A percentile compares a stretch with the other conserved stretches of the same genome.
Evolutionary conservation across 2,113 vertebrate genomes (phyloP).

Genomic region (Gavia stellata): DNA sequence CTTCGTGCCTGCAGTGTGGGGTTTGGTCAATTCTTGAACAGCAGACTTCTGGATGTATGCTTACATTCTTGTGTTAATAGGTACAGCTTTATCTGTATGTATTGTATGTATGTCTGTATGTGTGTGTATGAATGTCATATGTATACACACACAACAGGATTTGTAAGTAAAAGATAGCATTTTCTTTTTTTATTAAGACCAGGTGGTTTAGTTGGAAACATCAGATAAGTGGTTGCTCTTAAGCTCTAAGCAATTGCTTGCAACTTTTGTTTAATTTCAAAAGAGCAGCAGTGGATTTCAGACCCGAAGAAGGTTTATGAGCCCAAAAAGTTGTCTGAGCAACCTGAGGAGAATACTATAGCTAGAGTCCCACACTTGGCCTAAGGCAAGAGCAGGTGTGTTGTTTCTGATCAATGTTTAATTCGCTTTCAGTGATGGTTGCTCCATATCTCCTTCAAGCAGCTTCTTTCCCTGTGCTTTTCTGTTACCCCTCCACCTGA

Average conservation of each 20-base stretch:
- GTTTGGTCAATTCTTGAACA: background rate
- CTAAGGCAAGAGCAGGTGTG: background rate
- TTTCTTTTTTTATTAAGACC: background rate
- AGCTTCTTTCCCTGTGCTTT: background rate
- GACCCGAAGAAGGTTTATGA: background rate
- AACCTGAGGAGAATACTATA: background rate
- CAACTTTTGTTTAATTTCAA: background rate
- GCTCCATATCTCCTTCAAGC: background rate
- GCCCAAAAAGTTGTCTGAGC: background rate
- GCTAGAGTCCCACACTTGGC: background rate
- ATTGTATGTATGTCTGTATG: background rate
- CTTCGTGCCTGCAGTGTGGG: background rate
- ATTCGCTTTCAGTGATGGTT: background rate
- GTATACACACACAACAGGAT: background rate
- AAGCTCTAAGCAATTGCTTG: background rate
- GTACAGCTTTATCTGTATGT: background rate
- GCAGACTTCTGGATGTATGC: background rate
- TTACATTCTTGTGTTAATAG: background rate
- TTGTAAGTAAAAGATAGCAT: background rate
- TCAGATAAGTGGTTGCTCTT: background rate
- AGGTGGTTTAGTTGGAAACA: background rate
- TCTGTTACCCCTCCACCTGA: background rate
- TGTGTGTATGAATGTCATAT: background rate
- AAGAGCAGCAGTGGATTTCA: background rate
- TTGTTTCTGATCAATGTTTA: background rate